Evolutionary conservation across 2,113 vertebrate species (phyloP).

Genomic region (Ptilorrhoa leucosticta): DNA sequence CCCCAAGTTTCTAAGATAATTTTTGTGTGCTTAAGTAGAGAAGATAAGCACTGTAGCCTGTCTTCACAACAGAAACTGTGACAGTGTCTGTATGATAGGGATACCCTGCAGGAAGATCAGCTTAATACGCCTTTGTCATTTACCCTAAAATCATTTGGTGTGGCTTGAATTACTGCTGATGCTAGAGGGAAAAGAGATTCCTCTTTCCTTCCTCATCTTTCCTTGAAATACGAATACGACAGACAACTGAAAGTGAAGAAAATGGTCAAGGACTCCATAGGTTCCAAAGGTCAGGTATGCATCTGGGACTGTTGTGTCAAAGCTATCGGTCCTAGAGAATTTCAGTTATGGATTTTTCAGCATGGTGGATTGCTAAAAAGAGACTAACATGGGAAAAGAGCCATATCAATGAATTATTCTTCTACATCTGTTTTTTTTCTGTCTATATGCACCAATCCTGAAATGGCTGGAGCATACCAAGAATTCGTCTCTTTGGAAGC

Average conservation of each 20-base stretch:
- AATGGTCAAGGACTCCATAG: neutral
- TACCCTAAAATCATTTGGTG: neutral
- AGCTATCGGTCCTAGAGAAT: fast-evolving
- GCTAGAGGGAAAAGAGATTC: neutral
- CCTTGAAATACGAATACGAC: neutral
- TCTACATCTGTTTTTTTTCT: neutral
- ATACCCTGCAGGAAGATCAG: neutral
- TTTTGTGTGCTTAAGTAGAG: neutral
- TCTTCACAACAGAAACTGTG: neutral
- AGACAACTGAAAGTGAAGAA: neutral
- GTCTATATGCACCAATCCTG: neutral
- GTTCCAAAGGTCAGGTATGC: neutral
- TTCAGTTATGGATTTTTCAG: neutral
- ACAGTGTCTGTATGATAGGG: neutral
- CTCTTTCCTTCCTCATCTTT: neutral
- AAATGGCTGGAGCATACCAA: neutral
- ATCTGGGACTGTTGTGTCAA: neutral
- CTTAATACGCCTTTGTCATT: neutral
- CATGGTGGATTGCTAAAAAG: neutral
- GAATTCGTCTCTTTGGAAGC: neutral
- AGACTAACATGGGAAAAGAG: neutral
- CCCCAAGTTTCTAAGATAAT: neutral
- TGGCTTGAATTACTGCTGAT: neutral
- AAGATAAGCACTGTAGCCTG: neutral
- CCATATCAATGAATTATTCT: neutral